Percentiles rank a stretch among this genome's conserved stretches.
Evolutionary conservation across 2,888 invertebrate species (phyloP).

Genomic region (Plagodis dolabraria): DNA sequence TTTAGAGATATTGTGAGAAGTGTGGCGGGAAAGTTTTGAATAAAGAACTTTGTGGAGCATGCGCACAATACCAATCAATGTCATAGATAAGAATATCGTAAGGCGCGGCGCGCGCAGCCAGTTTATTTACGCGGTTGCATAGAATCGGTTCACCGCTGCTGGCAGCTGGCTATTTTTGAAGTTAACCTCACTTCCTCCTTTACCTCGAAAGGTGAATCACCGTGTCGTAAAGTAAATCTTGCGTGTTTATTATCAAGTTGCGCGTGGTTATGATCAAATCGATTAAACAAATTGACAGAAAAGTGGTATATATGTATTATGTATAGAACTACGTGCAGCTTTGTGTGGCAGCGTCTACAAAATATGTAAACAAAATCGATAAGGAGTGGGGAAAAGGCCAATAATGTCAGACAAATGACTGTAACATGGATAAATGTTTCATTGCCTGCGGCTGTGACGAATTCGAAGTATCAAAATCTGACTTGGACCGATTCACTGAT

Average conservation of each 20-base stretch:
- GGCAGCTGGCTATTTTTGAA: conserved; percentile 71
- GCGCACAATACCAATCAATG: conserved; percentile 46
- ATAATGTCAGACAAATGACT: conserved; percentile 55
- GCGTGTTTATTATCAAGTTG: conserved; percentile 12
- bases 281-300: conserved; percentile 16
- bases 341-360: conserved; percentile 5
- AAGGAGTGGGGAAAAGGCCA: conserved; percentile 54
- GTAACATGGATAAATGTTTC: conserved; percentile 79
- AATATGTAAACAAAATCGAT: conserved; percentile 56
- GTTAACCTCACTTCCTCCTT: conserved; percentile 71
- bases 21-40: conserved; percentile 53
- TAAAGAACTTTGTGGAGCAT: conserved; percentile 50
- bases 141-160: conserved; percentile 53
- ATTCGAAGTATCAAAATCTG: conserved; percentile 71
- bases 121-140: conserved; percentile 67
- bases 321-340: conserved; percentile 23
- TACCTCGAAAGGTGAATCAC: conserved; percentile 62
- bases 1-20: conserved; percentile 8
- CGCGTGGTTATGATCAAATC: conserved; percentile 9
- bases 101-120: conserved; percentile 46
- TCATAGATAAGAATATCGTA: conserved; percentile 24
- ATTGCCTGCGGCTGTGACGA: conserved; percentile 76
- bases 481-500: conserved; percentile 80
- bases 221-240: conserved; percentile 17
- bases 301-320: neutral